Percentiles rank a stretch among this genome's conserved stretches.
Evolutionary conservation across 2,113 vertebrate species (phyloP).

Genomic region (Oriolus oriolus): DNA sequence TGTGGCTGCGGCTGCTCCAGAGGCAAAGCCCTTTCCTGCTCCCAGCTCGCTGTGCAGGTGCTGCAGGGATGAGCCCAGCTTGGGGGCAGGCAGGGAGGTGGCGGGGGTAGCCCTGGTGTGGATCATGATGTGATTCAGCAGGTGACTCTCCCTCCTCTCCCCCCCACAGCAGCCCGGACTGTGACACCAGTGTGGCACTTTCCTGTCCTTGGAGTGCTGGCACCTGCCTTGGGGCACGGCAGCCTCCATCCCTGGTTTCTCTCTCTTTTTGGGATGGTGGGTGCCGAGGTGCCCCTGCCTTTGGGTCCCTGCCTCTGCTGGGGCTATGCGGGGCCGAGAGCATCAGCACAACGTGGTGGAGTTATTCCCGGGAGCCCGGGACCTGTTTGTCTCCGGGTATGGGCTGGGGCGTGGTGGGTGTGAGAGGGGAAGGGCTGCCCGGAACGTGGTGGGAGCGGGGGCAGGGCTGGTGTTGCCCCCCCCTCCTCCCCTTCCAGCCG

Average conservation of each 20-base stretch:
- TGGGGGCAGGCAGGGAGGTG: neutral
- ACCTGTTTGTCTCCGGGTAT: neutral
- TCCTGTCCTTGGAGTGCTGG: neutral
- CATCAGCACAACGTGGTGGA: rapidly evolving
- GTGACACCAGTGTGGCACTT: neutral
- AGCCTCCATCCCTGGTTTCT: neutral
- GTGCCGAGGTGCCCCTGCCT: no score
- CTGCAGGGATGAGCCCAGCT: neutral
- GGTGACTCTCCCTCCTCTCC: neutral
- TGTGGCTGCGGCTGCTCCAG: rapidly evolving
- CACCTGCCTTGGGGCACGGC: neutral
- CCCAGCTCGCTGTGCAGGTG: rapidly evolving
- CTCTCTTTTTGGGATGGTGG: neutral
- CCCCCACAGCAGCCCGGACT: neutral
- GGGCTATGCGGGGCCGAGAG: rapidly evolving
- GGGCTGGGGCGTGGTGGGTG: neutral
- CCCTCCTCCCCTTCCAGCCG: neutral
- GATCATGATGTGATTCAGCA: neutral
- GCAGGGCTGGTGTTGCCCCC: neutral
- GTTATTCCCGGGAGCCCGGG: neutral
- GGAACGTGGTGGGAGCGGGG: neutral
- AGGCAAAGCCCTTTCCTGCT: neutral
- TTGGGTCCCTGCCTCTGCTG: neutral
- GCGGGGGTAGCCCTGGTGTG: neutral
- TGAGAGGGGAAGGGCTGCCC: neutral